Evolutionary conservation across 2,113 vertebrate species (phyloP).

Genomic region (Hypocryptadius cinnamomeus): DNA sequence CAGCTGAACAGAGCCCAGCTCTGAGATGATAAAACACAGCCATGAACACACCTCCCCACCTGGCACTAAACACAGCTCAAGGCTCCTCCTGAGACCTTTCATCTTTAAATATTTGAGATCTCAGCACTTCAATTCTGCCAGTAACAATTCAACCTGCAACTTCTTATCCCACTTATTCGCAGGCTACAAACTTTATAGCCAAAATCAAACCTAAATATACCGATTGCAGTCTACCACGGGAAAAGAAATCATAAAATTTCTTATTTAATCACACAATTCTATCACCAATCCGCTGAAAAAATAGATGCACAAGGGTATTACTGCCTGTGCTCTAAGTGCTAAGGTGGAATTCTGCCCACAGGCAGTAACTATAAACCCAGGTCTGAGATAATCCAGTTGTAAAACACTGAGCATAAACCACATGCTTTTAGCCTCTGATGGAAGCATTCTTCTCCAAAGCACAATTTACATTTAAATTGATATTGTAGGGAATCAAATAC

Average conservation of each 20-base stretch:
- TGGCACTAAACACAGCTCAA: background rate
- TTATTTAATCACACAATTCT: background rate
- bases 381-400: background rate
- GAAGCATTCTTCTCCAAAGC: background rate
- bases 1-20: background rate
- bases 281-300: background rate
- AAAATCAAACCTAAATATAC: background rate
- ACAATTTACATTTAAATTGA: conserved; percentile 25
- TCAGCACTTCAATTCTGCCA: background rate
- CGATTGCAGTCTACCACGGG: background rate
- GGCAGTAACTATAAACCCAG: background rate
- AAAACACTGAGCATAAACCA: background rate
- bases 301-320: background rate
- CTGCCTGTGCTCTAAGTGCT: background rate
- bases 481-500: background rate
- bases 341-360: background rate
- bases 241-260: background rate
- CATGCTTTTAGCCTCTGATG: background rate
- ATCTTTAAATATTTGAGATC: background rate
- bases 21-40: background rate
- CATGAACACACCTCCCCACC: background rate
- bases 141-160: background rate
- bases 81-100: background rate
- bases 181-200: background rate
- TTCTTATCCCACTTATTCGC: background rate